phyloP scores from a whole-genome alignment of 1,140 invertebrate genomes.

The Trichonephila clavata region DNA sequence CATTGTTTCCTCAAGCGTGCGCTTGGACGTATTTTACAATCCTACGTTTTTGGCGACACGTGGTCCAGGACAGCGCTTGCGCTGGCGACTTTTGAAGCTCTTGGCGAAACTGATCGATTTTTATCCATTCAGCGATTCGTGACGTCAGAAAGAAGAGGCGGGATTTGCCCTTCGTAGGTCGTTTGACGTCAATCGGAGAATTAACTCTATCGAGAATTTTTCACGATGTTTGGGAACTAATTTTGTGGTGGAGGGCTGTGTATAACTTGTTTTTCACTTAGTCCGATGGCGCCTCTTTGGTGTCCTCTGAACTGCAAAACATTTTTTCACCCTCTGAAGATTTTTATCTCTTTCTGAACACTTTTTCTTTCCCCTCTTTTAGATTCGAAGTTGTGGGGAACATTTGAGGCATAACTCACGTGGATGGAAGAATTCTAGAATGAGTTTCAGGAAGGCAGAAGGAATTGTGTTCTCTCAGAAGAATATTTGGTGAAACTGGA shows the following conservation, averaged over 20 bases:
- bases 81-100: conserved; percentile 60
- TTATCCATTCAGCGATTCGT: conserved; percentile 69
- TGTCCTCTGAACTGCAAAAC: background rate
- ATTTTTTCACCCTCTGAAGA: conserved; percentile 16
- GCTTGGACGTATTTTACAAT: background rate
- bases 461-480: background rate
- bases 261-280: conserved; percentile 38
- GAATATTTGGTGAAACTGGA: background rate
- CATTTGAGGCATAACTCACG: conserved; percentile 13
- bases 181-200: conserved; percentile 71
- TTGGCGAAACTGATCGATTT: conserved; percentile 70
- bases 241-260: conserved; percentile 30
- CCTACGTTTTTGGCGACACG: conserved; percentile 66
- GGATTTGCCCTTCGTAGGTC: conserved; percentile 67
- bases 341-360: background rate
- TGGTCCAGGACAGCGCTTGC: conserved; percentile 49
- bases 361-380: background rate
- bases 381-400: background rate
- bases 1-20: background rate
- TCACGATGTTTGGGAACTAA: conserved; percentile 51
- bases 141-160: conserved; percentile 58
- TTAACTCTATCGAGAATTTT: conserved; percentile 60
- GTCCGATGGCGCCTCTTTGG: conserved; percentile 44
- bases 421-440: conserved; percentile 1
- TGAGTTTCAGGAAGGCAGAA: background rate